A percentile compares a stretch with the other conserved stretches of the same genome.
Evolutionary conservation across 2,113 vertebrate genomes (phyloP).

Genomic region (Aspiorhynchus laticeps): DNA sequence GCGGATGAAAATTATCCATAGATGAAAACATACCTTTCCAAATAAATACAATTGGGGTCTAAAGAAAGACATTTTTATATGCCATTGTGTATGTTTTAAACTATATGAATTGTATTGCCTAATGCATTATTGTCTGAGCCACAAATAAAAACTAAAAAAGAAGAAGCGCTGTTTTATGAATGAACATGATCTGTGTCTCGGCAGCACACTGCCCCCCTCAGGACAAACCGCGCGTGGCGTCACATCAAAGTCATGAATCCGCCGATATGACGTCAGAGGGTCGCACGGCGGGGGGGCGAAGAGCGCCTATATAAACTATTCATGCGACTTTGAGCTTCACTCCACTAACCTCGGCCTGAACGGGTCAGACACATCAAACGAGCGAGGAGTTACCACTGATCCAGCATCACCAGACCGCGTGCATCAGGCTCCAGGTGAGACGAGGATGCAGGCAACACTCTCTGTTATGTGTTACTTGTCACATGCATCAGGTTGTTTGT

Average conservation of each 20-base stretch:
- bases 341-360: slow-evolving; percentile 64
- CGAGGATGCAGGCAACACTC: neutral
- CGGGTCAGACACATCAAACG: slow-evolving; percentile 61
- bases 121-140: no score
- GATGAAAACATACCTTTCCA: neutral
- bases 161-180: neutral
- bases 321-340: slow-evolving; percentile 63
- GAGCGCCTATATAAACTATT: slow-evolving; percentile 75
- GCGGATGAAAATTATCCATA: no score
- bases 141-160: no score
- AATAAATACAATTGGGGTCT: neutral
- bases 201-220: neutral
- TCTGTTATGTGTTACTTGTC: neutral
- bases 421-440: neutral
- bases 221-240: neutral
- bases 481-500: neutral
- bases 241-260: neutral
- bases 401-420: neutral
- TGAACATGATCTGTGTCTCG: neutral
- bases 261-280: neutral
- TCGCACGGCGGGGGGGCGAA: no score
- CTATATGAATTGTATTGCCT: neutral
- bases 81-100: no score
- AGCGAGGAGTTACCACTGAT: slow-evolving; percentile 20
- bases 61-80: no score